These are phyloP conservation scores for Meriones unguiculatus DNA, from an alignment of 2,113 vertebrate species.

Conservation along the genomic window DNA sequence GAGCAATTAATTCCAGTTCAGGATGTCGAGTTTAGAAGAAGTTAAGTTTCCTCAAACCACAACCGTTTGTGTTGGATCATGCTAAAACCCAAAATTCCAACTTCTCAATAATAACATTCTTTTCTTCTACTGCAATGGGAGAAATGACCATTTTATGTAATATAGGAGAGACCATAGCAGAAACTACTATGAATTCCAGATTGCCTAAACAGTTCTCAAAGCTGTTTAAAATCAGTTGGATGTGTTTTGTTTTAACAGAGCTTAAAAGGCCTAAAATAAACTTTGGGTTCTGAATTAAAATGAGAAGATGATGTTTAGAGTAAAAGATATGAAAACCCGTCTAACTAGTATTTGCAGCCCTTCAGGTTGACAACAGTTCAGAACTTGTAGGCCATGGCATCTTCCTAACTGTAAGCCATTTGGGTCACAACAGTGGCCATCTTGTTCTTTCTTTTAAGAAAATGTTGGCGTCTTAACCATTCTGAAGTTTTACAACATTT, in stretches of 20 bases:
- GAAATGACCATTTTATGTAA: conserved; percentile 88
- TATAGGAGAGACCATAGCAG: conserved; percentile 84
- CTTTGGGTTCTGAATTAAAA: conserved; percentile 12
- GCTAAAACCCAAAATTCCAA: conserved; percentile 87
- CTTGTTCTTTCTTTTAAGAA: conserved; percentile 57
- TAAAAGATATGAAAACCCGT: conserved; percentile 26
- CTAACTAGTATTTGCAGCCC: conserved; percentile 49
- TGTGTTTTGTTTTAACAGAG: conserved; percentile 70
- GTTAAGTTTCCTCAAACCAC: conserved; percentile 85
- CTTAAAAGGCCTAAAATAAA: conserved; percentile 57
- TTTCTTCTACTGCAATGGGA: conserved; percentile 88
- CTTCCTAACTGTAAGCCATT: neutral
- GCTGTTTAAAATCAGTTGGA: conserved; percentile 79
- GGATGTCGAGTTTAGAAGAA: conserved; percentile 86
- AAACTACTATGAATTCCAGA: conserved; percentile 86
- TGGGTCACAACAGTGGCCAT: neutral
- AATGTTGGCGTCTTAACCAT: conserved; percentile 37
- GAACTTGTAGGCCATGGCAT: neutral
- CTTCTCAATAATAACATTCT: conserved; percentile 89
- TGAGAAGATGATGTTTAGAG: conserved; percentile 59
- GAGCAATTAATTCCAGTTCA: conserved; percentile 89
- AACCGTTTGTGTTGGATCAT: conserved; percentile 88
- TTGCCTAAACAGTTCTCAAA: conserved; percentile 79
- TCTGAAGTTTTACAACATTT: conserved; percentile 56
- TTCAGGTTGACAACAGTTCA: conserved; percentile 37